Evolutionary conservation across 1,140 invertebrate genomes (phyloP).

Genomic region (Conus ventricosus): DNA sequence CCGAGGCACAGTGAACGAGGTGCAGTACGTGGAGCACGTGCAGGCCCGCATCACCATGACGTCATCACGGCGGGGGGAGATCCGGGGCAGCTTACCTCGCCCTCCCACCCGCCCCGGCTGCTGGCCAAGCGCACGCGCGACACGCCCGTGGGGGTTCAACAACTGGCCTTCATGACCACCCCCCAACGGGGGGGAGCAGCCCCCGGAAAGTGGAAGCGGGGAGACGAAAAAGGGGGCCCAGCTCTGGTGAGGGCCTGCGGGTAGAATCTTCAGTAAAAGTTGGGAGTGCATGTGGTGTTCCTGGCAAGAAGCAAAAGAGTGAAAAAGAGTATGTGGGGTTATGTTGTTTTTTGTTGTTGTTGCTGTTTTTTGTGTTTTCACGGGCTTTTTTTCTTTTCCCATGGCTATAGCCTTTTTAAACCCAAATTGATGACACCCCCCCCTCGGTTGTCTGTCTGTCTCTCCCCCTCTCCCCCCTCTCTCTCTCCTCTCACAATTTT

Average conservation of each 20-base stretch:
- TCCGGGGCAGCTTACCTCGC: slow-evolving; percentile 84
- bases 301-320: too few species aligned
- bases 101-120: slow-evolving; percentile 87
- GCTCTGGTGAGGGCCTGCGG: slow-evolving; percentile 52
- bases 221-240: slow-evolving; percentile 80
- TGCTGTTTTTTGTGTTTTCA: too few species aligned
- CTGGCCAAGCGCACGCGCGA: slow-evolving; percentile 92
- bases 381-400: too few species aligned
- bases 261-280: too few species aligned
- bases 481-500: too few species aligned
- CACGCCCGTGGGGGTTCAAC: slow-evolving; percentile 95
- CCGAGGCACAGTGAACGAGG: slow-evolving; percentile 87
- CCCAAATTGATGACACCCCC: too few species aligned
- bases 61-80: background rate
- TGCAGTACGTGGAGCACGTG: slow-evolving; percentile 93
- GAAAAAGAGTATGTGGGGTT: too few species aligned
- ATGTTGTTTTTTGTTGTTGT: too few species aligned
- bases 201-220: slow-evolving; percentile 93
- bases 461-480: too few species aligned
- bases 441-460: too few species aligned
- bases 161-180: slow-evolving; percentile 99
- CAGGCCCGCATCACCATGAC: background rate
- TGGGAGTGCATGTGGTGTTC: too few species aligned
- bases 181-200: slow-evolving; percentile 99
- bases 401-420: too few species aligned